Evolutionary conservation across 2,113 vertebrate species (phyloP), one percentile per base, ranked within the genome.

Genomic region (Mandrillus leucophaeus): DNA sequence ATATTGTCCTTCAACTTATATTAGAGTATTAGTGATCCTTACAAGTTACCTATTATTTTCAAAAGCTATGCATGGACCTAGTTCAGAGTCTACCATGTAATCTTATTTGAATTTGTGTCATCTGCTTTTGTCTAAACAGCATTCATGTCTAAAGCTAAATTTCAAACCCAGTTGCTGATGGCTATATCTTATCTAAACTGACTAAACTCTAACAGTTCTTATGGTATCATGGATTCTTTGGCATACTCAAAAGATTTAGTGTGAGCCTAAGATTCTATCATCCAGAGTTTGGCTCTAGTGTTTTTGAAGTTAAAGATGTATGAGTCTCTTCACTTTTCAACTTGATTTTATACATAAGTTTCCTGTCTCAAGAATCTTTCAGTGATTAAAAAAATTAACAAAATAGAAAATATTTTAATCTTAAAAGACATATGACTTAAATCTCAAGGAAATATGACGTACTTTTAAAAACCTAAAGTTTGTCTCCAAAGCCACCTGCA

Each of bases 401-500:
- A 88, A 90, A 79, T 85, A 93, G 5, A 30, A 90, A 84, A 30
- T 78, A 82, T 59, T 82, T 88, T 59, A 27, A 40, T 57, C 43
- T 88, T 85, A n/a, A 88, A 83, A 93, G 17, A 61, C 4, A 81
- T 61, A 78, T 59, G 40, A 3, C 57, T 72, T 72, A 76, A 68
- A 43, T 73, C 8, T 94, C 43, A 90, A 70, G n/a, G 3, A 97
- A 92, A 75, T 48, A 13, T 52, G 61, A 52, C 59, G 27, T 57
- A 80, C 48, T 40, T 95, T 96, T 72, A 78, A 92, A 95, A 93
- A 40, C 68, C 20, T 70, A 92, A 35, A 94, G 5, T 10, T 35
- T 84, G 16, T 87, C 93, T 93, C 86, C n/a, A 88, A 97, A 90
- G 52, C 68, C 3, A 79, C 23, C 6, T 75, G 83, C 90, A 92